Evolutionary conservation across 2,888 invertebrate species (phyloP).

Genomic region (Sympetrum striolatum): DNA sequence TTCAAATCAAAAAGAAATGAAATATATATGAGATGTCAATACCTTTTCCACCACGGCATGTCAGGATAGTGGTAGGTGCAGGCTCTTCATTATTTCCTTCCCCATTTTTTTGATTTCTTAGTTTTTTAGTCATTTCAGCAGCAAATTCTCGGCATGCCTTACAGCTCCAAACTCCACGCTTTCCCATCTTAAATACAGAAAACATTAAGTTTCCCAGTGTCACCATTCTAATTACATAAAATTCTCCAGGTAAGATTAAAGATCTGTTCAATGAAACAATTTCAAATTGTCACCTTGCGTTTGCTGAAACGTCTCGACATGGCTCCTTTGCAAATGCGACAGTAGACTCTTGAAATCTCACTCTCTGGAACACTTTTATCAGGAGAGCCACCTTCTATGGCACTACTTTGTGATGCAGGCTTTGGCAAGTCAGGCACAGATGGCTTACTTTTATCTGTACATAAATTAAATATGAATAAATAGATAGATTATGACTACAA

Average conservation of each 20-base stretch:
- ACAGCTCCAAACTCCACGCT: conserved; percentile 85
- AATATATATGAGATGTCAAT: background rate
- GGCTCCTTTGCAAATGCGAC: conserved; percentile 15
- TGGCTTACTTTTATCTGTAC: conserved; percentile 2
- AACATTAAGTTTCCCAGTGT: conserved; percentile 62
- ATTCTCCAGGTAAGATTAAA: too few species aligned
- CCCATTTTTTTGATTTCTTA: conserved; percentile 66
- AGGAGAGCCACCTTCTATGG: background rate
- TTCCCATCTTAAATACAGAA: conserved; percentile 79
- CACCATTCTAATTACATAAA: background rate
- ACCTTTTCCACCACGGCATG: conserved; percentile 75
- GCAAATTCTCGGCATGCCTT: conserved; percentile 88
- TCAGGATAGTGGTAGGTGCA: conserved; percentile 58
- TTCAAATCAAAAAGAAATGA: too few species aligned
- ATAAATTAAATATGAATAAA: background rate
- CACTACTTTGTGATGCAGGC: background rate
- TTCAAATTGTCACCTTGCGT: background rate
- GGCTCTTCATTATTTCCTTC: conserved; percentile 56
- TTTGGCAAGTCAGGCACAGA: background rate
- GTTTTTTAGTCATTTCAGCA: conserved; percentile 78
- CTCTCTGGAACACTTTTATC: background rate
- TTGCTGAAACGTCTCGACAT: conserved; percentile 53
- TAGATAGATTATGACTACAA: too few species aligned
- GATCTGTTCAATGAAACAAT: background rate
- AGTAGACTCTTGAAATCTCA: conserved; percentile 10